Base-by-base conservation (phyloP, 2,113 vertebrate genomes). In the Nothocercus nigrocapillus region DNA sequence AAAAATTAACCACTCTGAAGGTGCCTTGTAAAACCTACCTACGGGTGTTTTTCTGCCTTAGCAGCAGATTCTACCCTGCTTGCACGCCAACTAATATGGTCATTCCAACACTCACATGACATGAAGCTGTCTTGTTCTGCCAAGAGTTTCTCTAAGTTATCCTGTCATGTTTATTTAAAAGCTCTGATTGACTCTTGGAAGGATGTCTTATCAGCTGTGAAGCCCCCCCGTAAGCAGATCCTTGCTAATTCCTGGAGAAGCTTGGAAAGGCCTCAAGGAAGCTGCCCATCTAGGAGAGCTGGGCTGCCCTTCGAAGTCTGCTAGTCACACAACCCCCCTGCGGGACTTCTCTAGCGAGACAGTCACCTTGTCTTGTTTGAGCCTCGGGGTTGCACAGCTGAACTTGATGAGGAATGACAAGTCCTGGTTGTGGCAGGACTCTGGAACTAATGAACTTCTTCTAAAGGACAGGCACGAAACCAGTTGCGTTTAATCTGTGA, bases 361-460 rank as follows among this genome's bases (percentile, higher is more conserved):
- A 91, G 68, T 67, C 95, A 95, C 85, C 79, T 95, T 96, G 93
- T 82, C 88, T 96, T 84, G 36, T 67, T 69, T 76, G 70, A 89
- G 85, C 68, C 95, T 89, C 83, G 44, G 80, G n/a, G 34, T 92
- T 90, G 96, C 88, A 86, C 83, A 64, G 47, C 59, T 89, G 82
- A 63, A 45, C 27, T 73, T 94, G 78, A 95, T 94, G 49, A 79
- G 62, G n/a, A 96, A 78, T 89, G 94, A 95, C 96, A 95, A 66
- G 67, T 87, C 63, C 73, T 88, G 56, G 84, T 69, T 85, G 84
- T 28, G 34, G 34, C 58, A 83, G 54, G 75, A 61, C 49, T 93
- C 64, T 85, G 64, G 62, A 85, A 90, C 68, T 85, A 90, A 74
- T 58, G 58, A 91, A 94, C 15, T 75, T 75, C 51, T 94, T 94